Base-by-base conservation (phyloP, 2,888 invertebrate species). In the Alloscopus bannaensis region DNA sequence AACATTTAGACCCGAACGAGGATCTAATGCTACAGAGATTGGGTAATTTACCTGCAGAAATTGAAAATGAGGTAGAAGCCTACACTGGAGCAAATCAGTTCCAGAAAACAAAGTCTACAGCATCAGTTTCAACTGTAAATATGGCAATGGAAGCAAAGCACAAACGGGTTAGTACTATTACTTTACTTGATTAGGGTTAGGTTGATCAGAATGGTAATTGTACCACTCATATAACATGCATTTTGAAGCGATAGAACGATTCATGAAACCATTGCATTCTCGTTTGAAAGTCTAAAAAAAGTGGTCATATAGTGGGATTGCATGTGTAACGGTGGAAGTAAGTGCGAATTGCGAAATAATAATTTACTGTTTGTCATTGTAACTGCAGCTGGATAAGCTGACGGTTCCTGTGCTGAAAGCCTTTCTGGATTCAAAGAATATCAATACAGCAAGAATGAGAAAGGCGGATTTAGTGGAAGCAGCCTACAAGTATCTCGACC, bases 81-180 rank as follows among this genome's bases (percentile, higher is more conserved):
- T 47, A 13, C 11, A 52, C 70, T 13, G 47, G 16, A 36, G 31
- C 50, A n/a, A n/a, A n/a, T 42, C 1, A 1, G 2, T 59, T 59
- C 11, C 18, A n/a, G n/a, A 3, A 22, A 28, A 18, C 72, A 47
- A 59, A 69, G 18, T 62, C 76, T 2, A 71, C 50, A 1, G 31
- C 68, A 1, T 26, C 72, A 13, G 28, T 59, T 3, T 24, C 42
- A 59, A 45, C 31, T n/a, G 47, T 84, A 1, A 75, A 83, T 45
- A 78, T 83, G 72, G 70, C 62, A 3, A 81, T 81, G 59, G 83
- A 84, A 66, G 82, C 64, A 0, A 82, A 81, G 28, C 52, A 84
- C 57, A 80, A 75, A 31, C 18, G 84, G 73, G 84, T 84, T n/a
- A n/a, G n/a, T n/a, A n/a, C n/a, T n/a, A n/a, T n/a, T n/a, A n/a